A percentile compares a stretch with the other conserved stretches of the same genome.
phyloP scores from a whole-genome alignment of 1,140 invertebrate species.

The Amphibalanus amphitrite region DNA sequence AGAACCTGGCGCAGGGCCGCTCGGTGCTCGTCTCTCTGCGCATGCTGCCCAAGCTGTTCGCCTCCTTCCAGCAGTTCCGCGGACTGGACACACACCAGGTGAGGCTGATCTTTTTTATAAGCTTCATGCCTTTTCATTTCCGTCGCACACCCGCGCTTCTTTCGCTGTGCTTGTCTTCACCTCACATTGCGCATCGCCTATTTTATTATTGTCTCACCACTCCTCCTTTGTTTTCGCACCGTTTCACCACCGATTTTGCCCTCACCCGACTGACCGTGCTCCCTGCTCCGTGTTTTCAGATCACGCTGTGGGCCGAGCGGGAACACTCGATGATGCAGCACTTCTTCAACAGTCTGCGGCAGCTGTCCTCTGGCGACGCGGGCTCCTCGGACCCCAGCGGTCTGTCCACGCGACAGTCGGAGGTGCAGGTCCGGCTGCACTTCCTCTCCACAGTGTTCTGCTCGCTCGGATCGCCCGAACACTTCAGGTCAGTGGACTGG shows the following conservation, averaged over 20 bases:
- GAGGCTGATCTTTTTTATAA: too few relatives aligned
- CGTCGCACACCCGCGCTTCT: too few relatives aligned
- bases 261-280: too few relatives aligned
- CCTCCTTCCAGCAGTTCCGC: slow-evolving; percentile 74
- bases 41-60: slow-evolving; percentile 71
- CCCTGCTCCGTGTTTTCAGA: slow-evolving; percentile 15
- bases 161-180: too few relatives aligned
- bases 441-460: slow-evolving; percentile 85
- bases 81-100: slow-evolving; percentile 56
- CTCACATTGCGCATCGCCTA: too few relatives aligned
- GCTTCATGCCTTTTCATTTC: too few relatives aligned
- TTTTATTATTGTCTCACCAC: too few relatives aligned
- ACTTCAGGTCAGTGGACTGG: too few relatives aligned
- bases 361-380: background rate
- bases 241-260: too few relatives aligned
- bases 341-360: slow-evolving; percentile 62
- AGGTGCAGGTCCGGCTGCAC: slow-evolving; percentile 73
- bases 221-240: too few relatives aligned
- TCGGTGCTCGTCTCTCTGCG: slow-evolving; percentile 76
- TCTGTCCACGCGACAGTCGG: slow-evolving; percentile 67
- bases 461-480: slow-evolving; percentile 60
- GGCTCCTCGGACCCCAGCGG: background rate
- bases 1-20: slow-evolving; percentile 70
- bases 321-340: slow-evolving; percentile 78
- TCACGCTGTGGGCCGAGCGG: slow-evolving; percentile 73